phyloP scores from a whole-genome alignment of 2,797 vertebrate genomes.

The Lacerta agilis region DNA sequence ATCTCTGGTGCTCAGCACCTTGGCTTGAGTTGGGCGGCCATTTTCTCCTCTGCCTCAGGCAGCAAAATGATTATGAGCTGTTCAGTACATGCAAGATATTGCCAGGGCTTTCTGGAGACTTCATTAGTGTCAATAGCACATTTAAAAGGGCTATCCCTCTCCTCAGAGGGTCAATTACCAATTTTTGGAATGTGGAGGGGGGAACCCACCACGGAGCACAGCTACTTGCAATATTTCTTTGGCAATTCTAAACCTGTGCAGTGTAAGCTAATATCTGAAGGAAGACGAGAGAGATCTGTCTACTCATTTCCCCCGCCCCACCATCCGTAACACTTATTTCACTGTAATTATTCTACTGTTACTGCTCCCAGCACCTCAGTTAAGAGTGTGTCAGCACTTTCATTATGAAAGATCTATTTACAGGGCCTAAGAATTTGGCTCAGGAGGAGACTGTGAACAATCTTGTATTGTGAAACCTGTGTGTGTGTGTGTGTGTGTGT shows the following conservation, averaged over 20 bases:
- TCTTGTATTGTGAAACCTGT: conserved; percentile 30
- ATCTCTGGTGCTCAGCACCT: too few relatives aligned
- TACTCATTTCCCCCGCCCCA: conserved; percentile 1
- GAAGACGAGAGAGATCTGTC: conserved; percentile 36
- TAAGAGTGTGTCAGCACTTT: conserved; percentile 53
- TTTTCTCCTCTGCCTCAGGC: too few relatives aligned
- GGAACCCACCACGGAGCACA: background rate
- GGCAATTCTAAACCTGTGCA: conserved; percentile 41
- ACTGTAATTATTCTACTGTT: conserved; percentile 60
- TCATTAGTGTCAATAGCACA: conserved; percentile 48
- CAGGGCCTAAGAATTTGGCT: conserved; percentile 52
- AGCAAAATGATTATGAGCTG: background rate
- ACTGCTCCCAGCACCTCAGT: conserved; percentile 50
- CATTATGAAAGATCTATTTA: conserved; percentile 57
- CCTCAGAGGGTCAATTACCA: too few relatives aligned
- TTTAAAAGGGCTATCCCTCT: conserved; percentile 27
- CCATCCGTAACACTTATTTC: conserved; percentile 58
- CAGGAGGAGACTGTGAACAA: background rate
- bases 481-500: too few relatives aligned
- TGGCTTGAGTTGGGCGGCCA: too few relatives aligned
- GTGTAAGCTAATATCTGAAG: conserved; percentile 60
- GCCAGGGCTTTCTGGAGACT: conserved; percentile 9
- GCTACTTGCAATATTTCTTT: conserved; percentile 20
- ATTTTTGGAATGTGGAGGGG: too few relatives aligned
- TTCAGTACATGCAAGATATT: background rate